phyloP scores from a whole-genome alignment of 2,797 vertebrate species.

The Nannoperca australis region DNA sequence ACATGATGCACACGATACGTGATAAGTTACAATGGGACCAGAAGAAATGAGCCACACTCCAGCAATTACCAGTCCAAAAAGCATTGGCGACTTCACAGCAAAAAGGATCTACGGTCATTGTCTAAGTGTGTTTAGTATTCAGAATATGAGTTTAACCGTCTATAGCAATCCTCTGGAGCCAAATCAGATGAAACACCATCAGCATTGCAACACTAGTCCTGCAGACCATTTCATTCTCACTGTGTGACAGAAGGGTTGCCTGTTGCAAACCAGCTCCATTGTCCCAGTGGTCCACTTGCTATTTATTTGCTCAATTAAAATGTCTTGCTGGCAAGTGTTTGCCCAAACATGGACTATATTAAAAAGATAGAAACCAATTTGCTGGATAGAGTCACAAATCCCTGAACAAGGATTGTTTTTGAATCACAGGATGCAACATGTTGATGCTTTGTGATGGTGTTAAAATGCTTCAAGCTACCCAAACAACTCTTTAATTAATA shows the following conservation, averaged over 20 bases:
- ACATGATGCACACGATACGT: conserved; percentile 5
- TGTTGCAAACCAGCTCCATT: conserved; percentile 53
- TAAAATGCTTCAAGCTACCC: neutral
- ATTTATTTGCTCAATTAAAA: conserved; percentile 79
- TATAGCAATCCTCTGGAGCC: conserved; percentile 70
- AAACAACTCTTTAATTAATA: conserved; percentile 21
- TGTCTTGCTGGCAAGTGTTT: conserved; percentile 59
- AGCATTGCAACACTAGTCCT: conserved; percentile 73
- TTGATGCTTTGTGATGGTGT: conserved; percentile 6
- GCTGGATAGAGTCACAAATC: conserved; percentile 64
- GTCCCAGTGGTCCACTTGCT: conserved; percentile 53
- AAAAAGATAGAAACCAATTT: conserved; percentile 73
- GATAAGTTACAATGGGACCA: conserved; percentile 32
- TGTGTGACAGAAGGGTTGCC: conserved; percentile 66
- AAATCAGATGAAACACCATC: conserved; percentile 67
- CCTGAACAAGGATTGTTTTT: conserved; percentile 53
- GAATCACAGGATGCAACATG: conserved; percentile 32
- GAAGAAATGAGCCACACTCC: conserved; percentile 44
- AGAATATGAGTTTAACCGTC: conserved; percentile 63
- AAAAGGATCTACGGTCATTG: conserved; percentile 63
- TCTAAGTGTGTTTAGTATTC: conserved; percentile 73
- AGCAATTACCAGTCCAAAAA: conserved; percentile 33
- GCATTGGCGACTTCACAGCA: conserved; percentile 47
- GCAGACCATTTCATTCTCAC: conserved; percentile 68
- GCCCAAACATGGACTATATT: conserved; percentile 61